These are phyloP conservation scores for Andrena bucephala DNA, from an alignment of 2,888 invertebrate species.

Conservation along the genomic window DNA sequence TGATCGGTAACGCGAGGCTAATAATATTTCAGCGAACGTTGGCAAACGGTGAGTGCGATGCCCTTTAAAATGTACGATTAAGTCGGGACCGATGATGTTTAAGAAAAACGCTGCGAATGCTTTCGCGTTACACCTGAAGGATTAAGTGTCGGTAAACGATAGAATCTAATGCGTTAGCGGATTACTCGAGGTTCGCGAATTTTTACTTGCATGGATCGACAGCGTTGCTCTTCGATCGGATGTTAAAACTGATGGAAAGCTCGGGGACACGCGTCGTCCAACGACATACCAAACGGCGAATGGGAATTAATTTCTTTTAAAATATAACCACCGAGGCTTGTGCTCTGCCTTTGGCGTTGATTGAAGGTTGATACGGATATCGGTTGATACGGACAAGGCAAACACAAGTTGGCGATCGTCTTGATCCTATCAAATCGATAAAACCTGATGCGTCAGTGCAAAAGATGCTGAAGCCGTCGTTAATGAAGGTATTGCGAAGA, in stretches of 20 bases:
- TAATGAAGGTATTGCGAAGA: neutral
- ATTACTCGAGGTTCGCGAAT: too few species aligned
- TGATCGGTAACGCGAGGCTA: neutral
- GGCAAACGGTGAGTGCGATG: neutral
- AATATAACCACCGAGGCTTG: too few species aligned
- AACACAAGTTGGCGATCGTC: too few species aligned
- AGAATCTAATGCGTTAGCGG: neutral
- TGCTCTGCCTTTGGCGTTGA: too few species aligned
- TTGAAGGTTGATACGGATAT: too few species aligned
- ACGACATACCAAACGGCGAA: too few species aligned
- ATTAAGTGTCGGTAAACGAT: neutral
- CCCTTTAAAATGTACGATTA: neutral
- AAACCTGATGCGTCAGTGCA: neutral
- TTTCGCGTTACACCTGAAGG: neutral
- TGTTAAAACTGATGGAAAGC: too few species aligned
- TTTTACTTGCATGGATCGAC: too few species aligned
- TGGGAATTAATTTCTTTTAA: too few species aligned
- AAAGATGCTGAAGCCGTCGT: neutral
- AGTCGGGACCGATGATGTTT: neutral
- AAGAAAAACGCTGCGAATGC: neutral
- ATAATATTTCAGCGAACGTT: neutral
- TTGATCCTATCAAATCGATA: neutral
- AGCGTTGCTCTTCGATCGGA: too few species aligned
- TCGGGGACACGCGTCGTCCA: too few species aligned
- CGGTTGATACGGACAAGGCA: too few species aligned